Evolutionary conservation across 2,888 invertebrate genomes (phyloP).

Genomic region (Pristionchus mayeri): DNA sequence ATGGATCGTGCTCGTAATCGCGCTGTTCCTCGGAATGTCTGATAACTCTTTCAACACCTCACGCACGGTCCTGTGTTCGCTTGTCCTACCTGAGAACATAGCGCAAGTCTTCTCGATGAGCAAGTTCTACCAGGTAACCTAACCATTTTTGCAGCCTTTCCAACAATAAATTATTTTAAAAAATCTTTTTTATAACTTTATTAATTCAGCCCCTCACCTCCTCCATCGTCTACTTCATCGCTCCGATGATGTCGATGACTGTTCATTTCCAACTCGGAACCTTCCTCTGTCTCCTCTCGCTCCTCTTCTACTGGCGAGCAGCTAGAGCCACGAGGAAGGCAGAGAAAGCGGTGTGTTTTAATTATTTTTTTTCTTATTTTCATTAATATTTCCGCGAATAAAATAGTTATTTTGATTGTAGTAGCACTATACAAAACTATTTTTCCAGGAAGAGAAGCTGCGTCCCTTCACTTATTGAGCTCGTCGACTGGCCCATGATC

Average conservation of each 20-base stretch:
- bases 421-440: too few species aligned
- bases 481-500: too few species aligned
- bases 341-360: not conserved
- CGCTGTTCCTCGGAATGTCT: not conserved
- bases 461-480: not conserved
- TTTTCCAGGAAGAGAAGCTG: not conserved
- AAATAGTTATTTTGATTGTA: too few species aligned
- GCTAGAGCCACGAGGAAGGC: not conserved
- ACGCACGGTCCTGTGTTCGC: not conserved
- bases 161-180: not conserved
- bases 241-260: not conserved
- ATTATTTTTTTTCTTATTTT: too few species aligned
- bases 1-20: not conserved
- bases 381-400: too few species aligned
- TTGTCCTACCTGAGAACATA: not conserved
- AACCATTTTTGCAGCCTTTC: not conserved
- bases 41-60: conserved; percentile 31
- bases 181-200: not conserved
- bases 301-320: not conserved
- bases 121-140: conserved; percentile 44
- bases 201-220: conserved; percentile 1
- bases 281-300: not conserved
- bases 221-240: not conserved
- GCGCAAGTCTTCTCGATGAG: conserved; percentile 30
- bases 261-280: not conserved